Base-by-base conservation (phyloP, 1,140 invertebrate genomes). In the Phymorhynchus buccinoides region DNA sequence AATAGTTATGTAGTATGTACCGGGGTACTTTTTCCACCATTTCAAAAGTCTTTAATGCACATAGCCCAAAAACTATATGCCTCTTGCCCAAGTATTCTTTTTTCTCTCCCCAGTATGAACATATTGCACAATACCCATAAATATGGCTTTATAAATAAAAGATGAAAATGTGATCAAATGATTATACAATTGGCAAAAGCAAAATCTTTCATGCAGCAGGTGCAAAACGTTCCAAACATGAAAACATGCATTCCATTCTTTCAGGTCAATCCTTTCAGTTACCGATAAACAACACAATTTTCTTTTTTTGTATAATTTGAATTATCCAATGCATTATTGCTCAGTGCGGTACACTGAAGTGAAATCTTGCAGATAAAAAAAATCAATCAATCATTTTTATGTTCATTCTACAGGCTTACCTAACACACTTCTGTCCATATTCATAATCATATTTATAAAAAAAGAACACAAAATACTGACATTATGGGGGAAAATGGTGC, bases 61-160 rank as follows among this genome's bases (percentile, higher is more conserved):
- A 9, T 14, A 27, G 56, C 56, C 56, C 56, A 4, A 62, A 62
- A 62, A 27, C 18, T 62, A 27, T 18, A 27, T 22, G 22, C n/a
- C 4, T 27, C 4, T 16, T 62, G 56, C 22, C 56, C 12, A 62
- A 62, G 56, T 27, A n/a, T n/a, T n/a, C n/a, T n/a, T n/a, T n/a
- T n/a, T n/a, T n/a, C 7, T 62, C n/a, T 22, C 6, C 4, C 22
- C 56, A 22, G 6, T 14, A 62, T 27, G 22, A n/a, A 22, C 22
- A 62, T 62, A 62, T 62, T 62, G 56, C 56, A 62, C 56, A 62
- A 62, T 62, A 62, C 56, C 56, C 56, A 62, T 62, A 62, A 62
- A 62, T 62, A 62, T n/a, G n/a, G 56, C n/a, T 62, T 62, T 62
- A 52, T 52, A 62, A 62, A 52, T 52, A 62, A 62, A 62, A 62